Evolutionary conservation across 2,888 invertebrate species (phyloP), one percentile per base, ranked within the genome.

Genomic region (Cephus pulcher): DNA sequence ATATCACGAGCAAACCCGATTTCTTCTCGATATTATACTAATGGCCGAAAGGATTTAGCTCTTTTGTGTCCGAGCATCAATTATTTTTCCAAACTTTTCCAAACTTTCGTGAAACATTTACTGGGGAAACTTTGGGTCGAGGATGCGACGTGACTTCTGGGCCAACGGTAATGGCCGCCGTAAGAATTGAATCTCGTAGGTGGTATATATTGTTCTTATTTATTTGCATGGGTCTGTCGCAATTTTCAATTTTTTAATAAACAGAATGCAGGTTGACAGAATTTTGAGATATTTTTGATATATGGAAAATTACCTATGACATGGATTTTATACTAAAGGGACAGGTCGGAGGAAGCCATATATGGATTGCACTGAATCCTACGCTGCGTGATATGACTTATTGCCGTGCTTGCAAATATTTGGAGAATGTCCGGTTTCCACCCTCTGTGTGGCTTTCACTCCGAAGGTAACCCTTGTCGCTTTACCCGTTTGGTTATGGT

Each of bases 341-440:
- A 15, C 15, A 40, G 40, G 56, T 23, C 56, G 56, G 23, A 12
- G 33, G 71, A 34, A 32, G 32, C 33, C 32, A 9, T 11, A 33
- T 34, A 9, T 23, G 33, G 1, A 15, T 32, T 12, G 32, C 12
- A n/a, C 71, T 12, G 71, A 71, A 15, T 34, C 6, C 71, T 15
- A 23, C 12, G 12, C 15, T 33, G 15, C 30, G 1, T 3, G 71
- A 32, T 32, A 71, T 71, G 71, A 71, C 32, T 71, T 71, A 71
- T 11, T 30, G 33, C 12, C 6, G 12, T 32, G 32, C 6, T 12
- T 15, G 71, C 71, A 71, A 71, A 71, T 71, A 71, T 71, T 71
- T 71, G 71, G 71, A 71, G 71, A 71, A 71, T 71, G 71, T 71
- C 71, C 71, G 32, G 32, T 71, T 34, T 71, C 71, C 33, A 71